A percentile compares a stretch with the other conserved stretches of the same genome.
Conservation (phyloP, 1,140 invertebrate genomes). For the Zaprionus inermis region DNA sequence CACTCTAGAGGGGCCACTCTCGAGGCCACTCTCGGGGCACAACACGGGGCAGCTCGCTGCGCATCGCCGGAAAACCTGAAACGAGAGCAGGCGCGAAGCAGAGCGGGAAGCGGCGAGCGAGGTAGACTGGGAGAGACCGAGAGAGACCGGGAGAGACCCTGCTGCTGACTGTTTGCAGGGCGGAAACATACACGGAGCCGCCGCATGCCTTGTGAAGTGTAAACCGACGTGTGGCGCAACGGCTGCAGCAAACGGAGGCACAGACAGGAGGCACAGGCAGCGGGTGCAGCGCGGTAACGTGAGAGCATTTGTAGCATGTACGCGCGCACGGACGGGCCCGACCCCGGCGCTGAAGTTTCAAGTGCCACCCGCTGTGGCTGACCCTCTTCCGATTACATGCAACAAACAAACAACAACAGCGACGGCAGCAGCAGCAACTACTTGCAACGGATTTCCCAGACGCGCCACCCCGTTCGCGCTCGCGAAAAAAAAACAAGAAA, state of each 20-base stretch:
- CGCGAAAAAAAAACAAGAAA: constrained; percentile 14
- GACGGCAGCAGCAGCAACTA: constrained; percentile 19
- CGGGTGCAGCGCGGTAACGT: constrained; percentile 61
- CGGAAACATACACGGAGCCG: constrained; percentile 38
- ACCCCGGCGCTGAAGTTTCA: constrained; percentile 44
- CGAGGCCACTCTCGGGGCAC: constrained; percentile 50
- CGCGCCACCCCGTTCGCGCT: constrained; percentile 52
- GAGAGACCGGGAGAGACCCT: not conserved
- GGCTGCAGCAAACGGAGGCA: constrained; percentile 14
- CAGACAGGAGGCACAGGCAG: constrained; percentile 1
- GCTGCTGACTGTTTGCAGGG: constrained; percentile 49
- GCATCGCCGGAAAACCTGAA: constrained; percentile 34
- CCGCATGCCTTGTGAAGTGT: constrained; percentile 59
- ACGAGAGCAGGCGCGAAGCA: constrained; percentile 27
- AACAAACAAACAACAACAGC: constrained; percentile 43
- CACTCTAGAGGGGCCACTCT: constrained; percentile 42
- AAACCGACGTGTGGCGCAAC: constrained; percentile 65
- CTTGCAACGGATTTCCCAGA: constrained; percentile 68
- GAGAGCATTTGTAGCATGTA: constrained; percentile 67
- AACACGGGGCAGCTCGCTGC: constrained; percentile 38
- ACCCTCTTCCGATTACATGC: constrained; percentile 78
- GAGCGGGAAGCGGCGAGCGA: not conserved
- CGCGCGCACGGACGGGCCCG: constrained; percentile 48
- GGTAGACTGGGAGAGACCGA: not conserved
- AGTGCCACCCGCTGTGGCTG: constrained; percentile 71